Evolutionary conservation across 2,888 invertebrate species (phyloP).

Genomic region (Stictocephala bisonia): DNA sequence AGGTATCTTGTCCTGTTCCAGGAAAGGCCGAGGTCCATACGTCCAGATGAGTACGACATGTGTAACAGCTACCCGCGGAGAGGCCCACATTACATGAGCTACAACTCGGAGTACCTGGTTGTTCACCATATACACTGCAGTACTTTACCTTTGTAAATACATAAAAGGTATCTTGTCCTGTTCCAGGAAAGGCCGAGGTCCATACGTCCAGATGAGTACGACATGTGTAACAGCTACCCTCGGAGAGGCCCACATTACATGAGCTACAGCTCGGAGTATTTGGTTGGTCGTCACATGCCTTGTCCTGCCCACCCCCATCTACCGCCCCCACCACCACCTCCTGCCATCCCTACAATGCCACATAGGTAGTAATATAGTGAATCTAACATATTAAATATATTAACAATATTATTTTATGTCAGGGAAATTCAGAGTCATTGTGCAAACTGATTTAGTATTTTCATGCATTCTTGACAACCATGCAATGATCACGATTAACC

Average conservation of each 20-base stretch:
- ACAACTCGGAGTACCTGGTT: too few relatives aligned
- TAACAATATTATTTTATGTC: neutral
- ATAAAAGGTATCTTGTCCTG: too few relatives aligned
- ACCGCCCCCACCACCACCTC: slow-evolving; percentile 71
- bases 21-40: too few relatives aligned
- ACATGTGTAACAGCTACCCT: slow-evolving; percentile 49
- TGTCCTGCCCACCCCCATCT: slow-evolving; percentile 64
- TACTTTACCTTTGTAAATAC: too few relatives aligned
- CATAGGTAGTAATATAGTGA: slow-evolving; percentile 53
- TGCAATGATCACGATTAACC: too few relatives aligned
- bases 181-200: slow-evolving; percentile 56
- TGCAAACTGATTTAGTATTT: too few relatives aligned
- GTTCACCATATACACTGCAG: too few relatives aligned
- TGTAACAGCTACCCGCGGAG: too few relatives aligned
- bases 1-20: too few relatives aligned
- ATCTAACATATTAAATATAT: neutral
- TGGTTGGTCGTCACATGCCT: slow-evolving; percentile 53
- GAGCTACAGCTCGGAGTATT: slow-evolving; percentile 64
- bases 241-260: slow-evolving; percentile 60
- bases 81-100: too few relatives aligned
- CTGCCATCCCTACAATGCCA: slow-evolving; percentile 63
- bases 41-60: too few relatives aligned
- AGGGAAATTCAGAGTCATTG: neutral
- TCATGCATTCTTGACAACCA: too few relatives aligned
- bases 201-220: slow-evolving; percentile 52